These are phyloP conservation scores for Monopterus albus DNA, from an alignment of 2,113 vertebrate species.

Conservation along the genomic window DNA sequence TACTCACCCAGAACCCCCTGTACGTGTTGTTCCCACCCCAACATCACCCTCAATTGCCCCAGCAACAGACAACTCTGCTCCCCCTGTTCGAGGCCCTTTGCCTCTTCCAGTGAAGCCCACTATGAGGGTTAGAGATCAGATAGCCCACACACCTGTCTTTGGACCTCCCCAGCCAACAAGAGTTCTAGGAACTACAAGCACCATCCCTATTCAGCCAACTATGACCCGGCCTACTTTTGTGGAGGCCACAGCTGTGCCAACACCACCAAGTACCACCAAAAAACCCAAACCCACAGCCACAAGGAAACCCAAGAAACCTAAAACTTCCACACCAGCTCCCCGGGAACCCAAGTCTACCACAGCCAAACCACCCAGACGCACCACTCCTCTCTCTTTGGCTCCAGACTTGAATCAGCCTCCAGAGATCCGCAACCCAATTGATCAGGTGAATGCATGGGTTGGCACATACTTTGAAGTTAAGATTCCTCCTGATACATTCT, in stretches of 20 bases:
- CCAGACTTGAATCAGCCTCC: slow-evolving; percentile 86
- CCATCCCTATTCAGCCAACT: slow-evolving; percentile 85
- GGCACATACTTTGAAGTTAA: slow-evolving; percentile 97
- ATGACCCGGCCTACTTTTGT: slow-evolving; percentile 86
- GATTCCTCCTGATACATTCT: slow-evolving; percentile 94
- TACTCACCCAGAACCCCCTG: slow-evolving; percentile 87
- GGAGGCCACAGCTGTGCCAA: slow-evolving; percentile 88
- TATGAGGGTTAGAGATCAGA: slow-evolving; percentile 90
- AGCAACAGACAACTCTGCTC: slow-evolving; percentile 86
- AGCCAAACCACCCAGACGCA: slow-evolving; percentile 81
- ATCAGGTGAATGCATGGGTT: slow-evolving; percentile 92
- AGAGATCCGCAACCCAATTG: slow-evolving; percentile 90
- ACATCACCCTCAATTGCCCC: slow-evolving; percentile 91
- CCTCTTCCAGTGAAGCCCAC: slow-evolving; percentile 92
- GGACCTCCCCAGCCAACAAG: slow-evolving; percentile 92
- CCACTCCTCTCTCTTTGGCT: slow-evolving; percentile 78
- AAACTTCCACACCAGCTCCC: slow-evolving; percentile 84
- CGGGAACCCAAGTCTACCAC: slow-evolving; percentile 87
- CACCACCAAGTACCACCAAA: slow-evolving; percentile 88
- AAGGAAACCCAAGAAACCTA: slow-evolving; percentile 86
- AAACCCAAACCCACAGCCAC: slow-evolving; percentile 87
- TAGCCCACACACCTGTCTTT: slow-evolving; percentile 91
- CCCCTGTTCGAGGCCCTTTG: slow-evolving; percentile 91
- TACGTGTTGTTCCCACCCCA: slow-evolving; percentile 91
- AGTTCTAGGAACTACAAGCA: slow-evolving; percentile 86